Evolutionary conservation across 2,113 vertebrate genomes (phyloP).

Genomic region (Neolamprologus brichardi): DNA sequence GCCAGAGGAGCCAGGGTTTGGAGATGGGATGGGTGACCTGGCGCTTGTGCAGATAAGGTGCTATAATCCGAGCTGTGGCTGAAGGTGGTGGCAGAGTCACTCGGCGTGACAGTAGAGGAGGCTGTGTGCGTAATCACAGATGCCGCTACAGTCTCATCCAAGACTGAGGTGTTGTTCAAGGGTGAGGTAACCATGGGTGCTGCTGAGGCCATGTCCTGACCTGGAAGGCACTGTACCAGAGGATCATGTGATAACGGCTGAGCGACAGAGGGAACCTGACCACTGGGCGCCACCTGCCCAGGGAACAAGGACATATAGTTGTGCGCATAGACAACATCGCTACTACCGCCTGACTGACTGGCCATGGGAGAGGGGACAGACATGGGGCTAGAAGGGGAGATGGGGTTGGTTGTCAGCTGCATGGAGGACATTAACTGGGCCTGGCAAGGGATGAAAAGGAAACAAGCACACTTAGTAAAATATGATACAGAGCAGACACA

Average conservation of each 20-base stretch:
- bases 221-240: conserved; percentile 37
- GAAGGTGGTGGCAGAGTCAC: conserved; percentile 76
- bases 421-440: conserved; percentile 65
- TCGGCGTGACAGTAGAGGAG: conserved; percentile 70
- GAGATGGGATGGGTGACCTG: conserved; percentile 52
- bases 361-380: conserved; percentile 41
- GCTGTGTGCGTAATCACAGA: conserved; percentile 82
- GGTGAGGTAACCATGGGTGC: conserved; percentile 16
- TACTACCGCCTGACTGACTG: background rate
- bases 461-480: background rate
- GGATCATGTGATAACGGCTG: conserved; percentile 24
- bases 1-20: conserved; percentile 50
- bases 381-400: conserved; percentile 63
- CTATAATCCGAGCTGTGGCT: conserved; percentile 76
- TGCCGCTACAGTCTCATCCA: conserved; percentile 44
- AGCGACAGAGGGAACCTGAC: conserved; percentile 12
- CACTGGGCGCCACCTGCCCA: conserved; percentile 9
- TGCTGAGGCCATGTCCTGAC: conserved; percentile 23
- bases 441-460: conserved; percentile 56
- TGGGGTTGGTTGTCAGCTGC: conserved; percentile 69
- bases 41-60: conserved; percentile 47
- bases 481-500: background rate
- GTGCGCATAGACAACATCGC: conserved; percentile 22
- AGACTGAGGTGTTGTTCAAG: background rate
- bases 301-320: conserved; percentile 64